These are phyloP conservation scores for Xiphophorus couchianus DNA, from an alignment of 2,113 vertebrate species.

Conservation along the genomic window DNA sequence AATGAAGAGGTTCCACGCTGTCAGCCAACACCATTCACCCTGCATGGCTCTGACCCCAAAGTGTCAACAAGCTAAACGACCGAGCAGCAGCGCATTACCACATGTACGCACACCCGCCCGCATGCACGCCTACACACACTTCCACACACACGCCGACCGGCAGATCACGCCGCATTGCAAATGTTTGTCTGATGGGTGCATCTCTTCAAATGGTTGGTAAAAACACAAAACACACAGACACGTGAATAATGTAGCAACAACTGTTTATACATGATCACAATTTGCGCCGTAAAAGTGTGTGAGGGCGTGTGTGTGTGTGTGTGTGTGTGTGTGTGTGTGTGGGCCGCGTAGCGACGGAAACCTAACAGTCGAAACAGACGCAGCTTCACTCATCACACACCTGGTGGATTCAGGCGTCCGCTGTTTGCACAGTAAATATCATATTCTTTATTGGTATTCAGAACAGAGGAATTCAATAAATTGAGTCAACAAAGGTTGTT, in stretches of 20 bases:
- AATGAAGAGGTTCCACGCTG: conserved; percentile 82
- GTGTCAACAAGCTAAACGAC: conserved; percentile 82
- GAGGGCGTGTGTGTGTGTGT: no score
- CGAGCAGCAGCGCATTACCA: conserved; percentile 73
- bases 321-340: neutral
- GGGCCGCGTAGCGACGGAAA: neutral
- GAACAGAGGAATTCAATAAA: conserved; percentile 55
- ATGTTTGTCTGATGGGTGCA: conserved; percentile 7
- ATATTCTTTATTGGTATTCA: conserved; percentile 58
- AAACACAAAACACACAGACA: conserved; percentile 6
- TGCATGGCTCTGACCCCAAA: conserved; percentile 80
- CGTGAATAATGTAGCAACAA: conserved; percentile 12
- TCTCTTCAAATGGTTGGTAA: neutral
- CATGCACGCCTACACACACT: conserved; percentile 1
- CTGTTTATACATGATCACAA: conserved; percentile 15
- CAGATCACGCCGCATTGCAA: conserved; percentile 10
- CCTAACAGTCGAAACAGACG: conserved; percentile 26
- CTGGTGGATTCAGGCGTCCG: conserved; percentile 7
- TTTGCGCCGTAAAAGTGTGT: neutral
- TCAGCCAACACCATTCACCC: conserved; percentile 78
- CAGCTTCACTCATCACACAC: conserved; percentile 18
- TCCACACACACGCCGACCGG: conserved; percentile 3
- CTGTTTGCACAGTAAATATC: conserved; percentile 58
- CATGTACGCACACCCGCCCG: conserved; percentile 34
- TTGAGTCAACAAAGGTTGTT: conserved; percentile 61